Evolutionary conservation across 2,113 vertebrate species (phyloP).

Genomic region (Nestor notabilis): DNA sequence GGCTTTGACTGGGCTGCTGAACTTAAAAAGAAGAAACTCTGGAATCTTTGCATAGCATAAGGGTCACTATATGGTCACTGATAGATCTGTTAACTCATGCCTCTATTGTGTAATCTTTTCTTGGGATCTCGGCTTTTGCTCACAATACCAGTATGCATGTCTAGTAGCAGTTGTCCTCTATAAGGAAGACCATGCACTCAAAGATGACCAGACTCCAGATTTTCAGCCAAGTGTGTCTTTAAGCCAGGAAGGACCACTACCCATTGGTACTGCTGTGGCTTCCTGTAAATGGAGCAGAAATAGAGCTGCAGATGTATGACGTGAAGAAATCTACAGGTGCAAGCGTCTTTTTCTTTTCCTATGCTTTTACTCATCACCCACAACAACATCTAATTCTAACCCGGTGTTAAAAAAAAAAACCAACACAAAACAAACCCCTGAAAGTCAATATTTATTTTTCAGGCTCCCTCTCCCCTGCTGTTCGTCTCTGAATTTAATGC

Average conservation of each 20-base stretch:
- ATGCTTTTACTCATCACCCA: background rate
- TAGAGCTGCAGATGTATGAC: background rate
- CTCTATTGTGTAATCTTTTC: background rate
- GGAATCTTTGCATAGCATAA: fast-evolving
- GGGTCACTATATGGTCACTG: fast-evolving
- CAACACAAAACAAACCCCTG: slow-evolving; percentile 11
- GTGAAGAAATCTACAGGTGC: background rate
- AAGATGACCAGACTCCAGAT: background rate
- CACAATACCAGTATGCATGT: background rate
- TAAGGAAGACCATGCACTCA: background rate
- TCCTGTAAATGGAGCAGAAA: background rate
- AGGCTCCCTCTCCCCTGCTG: slow-evolving; percentile 19
- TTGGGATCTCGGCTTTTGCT: background rate
- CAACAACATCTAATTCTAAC: slow-evolving; percentile 1
- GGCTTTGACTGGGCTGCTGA: background rate
- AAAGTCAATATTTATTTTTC: slow-evolving; percentile 60
- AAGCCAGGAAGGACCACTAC: background rate
- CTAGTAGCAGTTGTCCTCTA: background rate
- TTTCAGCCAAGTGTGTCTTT: background rate
- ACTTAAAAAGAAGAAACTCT: background rate
- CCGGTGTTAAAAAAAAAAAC: background rate
- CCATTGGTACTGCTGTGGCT: background rate
- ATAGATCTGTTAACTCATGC: background rate
- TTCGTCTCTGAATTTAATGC: slow-evolving; percentile 41
- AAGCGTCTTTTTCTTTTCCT: background rate